phyloP scores from a whole-genome alignment of 2,797 vertebrate species.

The Pseudochromis fuscus region DNA sequence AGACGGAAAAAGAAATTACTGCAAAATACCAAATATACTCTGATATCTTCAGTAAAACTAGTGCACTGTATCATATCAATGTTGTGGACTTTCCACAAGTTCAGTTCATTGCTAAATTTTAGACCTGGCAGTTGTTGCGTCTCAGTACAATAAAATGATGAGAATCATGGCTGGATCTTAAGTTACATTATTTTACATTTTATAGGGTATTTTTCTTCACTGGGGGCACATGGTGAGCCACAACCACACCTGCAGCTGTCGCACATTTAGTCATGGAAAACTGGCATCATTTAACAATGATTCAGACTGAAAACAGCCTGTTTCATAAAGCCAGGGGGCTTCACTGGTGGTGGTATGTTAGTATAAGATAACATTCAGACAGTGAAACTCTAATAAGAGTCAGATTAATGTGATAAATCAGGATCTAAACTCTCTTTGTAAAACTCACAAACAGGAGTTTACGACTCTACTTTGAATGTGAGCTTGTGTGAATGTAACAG shows the following conservation, averaged over 20 bases:
- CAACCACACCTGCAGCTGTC: not conserved
- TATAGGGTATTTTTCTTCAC: not conserved
- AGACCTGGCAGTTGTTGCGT: not conserved
- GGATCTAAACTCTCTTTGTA: too few species aligned
- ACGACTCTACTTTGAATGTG: too few species aligned
- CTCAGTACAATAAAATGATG: too few species aligned
- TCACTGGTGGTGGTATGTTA: not conserved
- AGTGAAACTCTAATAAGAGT: too few species aligned
- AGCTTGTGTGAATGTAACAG: too few species aligned
- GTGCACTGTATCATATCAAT: conserved; percentile 5
- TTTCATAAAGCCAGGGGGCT: not conserved
- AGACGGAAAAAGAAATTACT: too few species aligned
- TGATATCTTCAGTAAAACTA: too few species aligned
- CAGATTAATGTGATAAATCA: too few species aligned
- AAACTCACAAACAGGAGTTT: too few species aligned
- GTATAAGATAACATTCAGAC: too few species aligned
- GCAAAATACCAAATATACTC: too few species aligned
- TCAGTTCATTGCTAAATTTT: not conserved
- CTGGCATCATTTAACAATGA: not conserved
- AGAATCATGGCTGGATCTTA: not conserved
- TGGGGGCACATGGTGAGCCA: too few species aligned
- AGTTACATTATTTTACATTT: not conserved
- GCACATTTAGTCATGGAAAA: not conserved
- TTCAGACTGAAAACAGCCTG: not conserved
- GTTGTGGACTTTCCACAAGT: not conserved